Conservation (phyloP, 2,888 invertebrate species). For the Pandemis heparana region DNA sequence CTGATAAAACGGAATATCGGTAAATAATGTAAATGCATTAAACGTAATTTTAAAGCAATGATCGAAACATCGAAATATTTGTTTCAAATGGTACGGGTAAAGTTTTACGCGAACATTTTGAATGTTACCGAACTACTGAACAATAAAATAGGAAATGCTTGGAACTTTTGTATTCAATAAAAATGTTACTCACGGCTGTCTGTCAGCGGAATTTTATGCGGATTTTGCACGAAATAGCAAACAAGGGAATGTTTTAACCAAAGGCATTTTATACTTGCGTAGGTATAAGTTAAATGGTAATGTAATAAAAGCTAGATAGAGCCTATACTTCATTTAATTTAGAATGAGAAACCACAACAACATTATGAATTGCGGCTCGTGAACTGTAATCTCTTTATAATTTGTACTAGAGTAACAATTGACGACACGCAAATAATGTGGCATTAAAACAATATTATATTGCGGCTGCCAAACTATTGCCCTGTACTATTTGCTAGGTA, state of each 20-base stretch:
- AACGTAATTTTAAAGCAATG: background rate
- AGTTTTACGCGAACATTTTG: conserved; percentile 29
- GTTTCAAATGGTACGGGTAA: conserved; percentile 14
- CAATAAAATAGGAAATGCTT: conserved; percentile 35
- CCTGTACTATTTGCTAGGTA: no score
- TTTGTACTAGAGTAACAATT: no score
- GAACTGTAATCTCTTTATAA: no score
- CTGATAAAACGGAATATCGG: background rate
- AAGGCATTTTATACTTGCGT: conserved; percentile 13
- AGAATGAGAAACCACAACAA: no score
- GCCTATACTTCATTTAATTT: no score
- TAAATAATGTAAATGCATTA: background rate
- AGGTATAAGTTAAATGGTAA: background rate
- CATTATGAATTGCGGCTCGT: no score
- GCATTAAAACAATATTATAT: no score
- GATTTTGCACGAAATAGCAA: conserved; percentile 31
- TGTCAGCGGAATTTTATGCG: conserved; percentile 39
- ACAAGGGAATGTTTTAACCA: conserved; percentile 20
- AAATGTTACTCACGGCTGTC: conserved; percentile 38
- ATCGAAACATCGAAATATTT: conserved; percentile 8
- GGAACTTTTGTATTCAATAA: conserved; percentile 42
- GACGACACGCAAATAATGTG: no score
- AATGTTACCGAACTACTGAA: conserved; percentile 38
- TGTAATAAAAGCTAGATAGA: no score
- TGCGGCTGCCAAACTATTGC: no score